These are phyloP conservation scores for Rhincodon typus DNA, from an alignment of 2,797 vertebrate genomes.

Conservation along the genomic window DNA sequence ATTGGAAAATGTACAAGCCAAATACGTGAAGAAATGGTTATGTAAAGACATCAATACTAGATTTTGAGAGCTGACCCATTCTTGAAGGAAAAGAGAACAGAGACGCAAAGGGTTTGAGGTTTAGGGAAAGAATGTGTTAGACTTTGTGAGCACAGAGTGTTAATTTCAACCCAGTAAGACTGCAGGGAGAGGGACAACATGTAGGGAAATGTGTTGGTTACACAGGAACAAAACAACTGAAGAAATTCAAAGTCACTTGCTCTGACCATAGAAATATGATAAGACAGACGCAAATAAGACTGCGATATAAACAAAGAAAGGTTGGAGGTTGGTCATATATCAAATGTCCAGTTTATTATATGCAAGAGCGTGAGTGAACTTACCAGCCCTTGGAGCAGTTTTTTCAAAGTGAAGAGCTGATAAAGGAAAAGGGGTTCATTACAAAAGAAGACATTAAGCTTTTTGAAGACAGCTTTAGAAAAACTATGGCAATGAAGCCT, in stretches of 20 bases:
- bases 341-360: background rate
- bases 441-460: background rate
- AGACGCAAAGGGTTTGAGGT: background rate
- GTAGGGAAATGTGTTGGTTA: background rate
- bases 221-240: background rate
- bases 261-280: background rate
- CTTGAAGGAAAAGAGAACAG: background rate
- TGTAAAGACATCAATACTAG: background rate
- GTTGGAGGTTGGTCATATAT: background rate
- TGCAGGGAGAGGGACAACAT: background rate
- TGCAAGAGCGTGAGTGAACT: background rate
- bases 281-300: background rate
- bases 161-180: background rate
- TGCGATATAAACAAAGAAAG: background rate
- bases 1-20: background rate
- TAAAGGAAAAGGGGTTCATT: background rate
- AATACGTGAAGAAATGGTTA: background rate
- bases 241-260: background rate
- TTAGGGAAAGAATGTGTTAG: background rate
- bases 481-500: background rate
- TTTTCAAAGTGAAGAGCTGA: background rate
- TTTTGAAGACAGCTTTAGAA: constrained; percentile 2
- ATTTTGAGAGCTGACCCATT: background rate
- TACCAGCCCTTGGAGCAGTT: background rate
- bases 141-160: background rate